phyloP scores from a whole-genome alignment of 35 echinoderm and acorn worm genomes.

The Apostichopus parvimensis region DNA sequence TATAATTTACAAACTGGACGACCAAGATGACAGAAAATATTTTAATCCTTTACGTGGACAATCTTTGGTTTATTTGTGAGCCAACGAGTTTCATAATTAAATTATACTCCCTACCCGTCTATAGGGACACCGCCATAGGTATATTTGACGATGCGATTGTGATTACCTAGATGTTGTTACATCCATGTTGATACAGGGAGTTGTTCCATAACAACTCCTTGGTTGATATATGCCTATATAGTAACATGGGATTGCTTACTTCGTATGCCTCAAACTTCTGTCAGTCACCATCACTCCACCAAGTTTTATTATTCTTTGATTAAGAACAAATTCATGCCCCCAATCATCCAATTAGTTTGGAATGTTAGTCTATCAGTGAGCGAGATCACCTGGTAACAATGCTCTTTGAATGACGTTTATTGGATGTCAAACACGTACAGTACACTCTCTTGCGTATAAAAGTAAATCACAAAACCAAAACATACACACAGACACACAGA shows the following conservation, averaged over 20 bases:
- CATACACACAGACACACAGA: neutral
- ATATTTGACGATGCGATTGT: neutral
- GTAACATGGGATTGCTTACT: neutral
- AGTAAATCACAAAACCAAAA: too few species aligned
- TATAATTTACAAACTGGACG: too few species aligned
- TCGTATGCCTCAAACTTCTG: slow-evolving; percentile 31
- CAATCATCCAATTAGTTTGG: slow-evolving; percentile 41
- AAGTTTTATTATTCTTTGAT: slow-evolving; percentile 47
- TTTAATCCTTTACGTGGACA: too few species aligned
- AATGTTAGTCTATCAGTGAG: slow-evolving; percentile 6
- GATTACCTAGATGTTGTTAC: neutral
- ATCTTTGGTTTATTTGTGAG: too few species aligned
- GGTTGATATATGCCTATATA: too few species aligned
- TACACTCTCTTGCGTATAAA: neutral
- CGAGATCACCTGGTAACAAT: neutral
- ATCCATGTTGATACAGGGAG: slow-evolving; percentile 10
- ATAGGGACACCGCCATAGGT: too few species aligned
- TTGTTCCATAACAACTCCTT: neutral
- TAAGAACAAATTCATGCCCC: slow-evolving; percentile 32
- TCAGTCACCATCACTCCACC: slow-evolving; percentile 13
- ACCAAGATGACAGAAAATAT: too few species aligned
- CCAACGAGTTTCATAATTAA: too few species aligned
- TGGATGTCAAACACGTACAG: slow-evolving; percentile 1
- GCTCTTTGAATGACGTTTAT: slow-evolving; percentile 22
- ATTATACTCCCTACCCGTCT: too few species aligned